Evolutionary conservation across 2,888 invertebrate species (phyloP), one percentile per base, ranked within the genome.

Genomic region (Coelinius sp.): DNA sequence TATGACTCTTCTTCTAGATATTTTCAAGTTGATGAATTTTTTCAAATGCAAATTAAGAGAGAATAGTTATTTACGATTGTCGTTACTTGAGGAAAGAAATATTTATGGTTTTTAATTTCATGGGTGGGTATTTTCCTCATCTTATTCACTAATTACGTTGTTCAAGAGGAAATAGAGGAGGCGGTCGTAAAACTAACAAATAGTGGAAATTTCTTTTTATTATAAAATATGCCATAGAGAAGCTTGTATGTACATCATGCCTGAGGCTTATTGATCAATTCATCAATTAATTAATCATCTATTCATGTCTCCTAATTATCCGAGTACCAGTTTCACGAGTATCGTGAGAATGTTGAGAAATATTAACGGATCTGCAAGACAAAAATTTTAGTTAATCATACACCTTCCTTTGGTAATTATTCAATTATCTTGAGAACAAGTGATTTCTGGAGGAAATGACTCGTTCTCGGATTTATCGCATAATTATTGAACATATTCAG

Each of bases 301-400:
- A 41, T 78, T 73, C 71, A 74, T 73, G 68, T 59, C 62, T 53
- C 62, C 14, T 41, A n/a, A 52, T 64, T 89, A 98, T 86, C 98
- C 98, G 79, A 97, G 90, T 82, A 98, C 88, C 81, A 98, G 88
- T 88, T 97, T 98, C 86, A 98, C 91, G 81, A 94, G 81, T 87
- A 98, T 97, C 70, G 94, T 94, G 76, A 96, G 84, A 80, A 96
- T 91, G 86, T 98, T 98, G 71, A 98, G 90, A 79, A 97, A 93
- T 88, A 98, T 97, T 76, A 98, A 89, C 10, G 98, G 98, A 92
- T 98, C 98, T 98, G 94, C 84, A 8, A 4, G 17, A 20, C 6
- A 49, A 20, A 49, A 20, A 20, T 20, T 1, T 44, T 8, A 35
- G 35, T 35, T 6, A 1, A 35, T 35, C 35, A 2, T 6, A 41